Base-by-base conservation (phyloP, 1,140 invertebrate species). In the Bombus ignitus region DNA sequence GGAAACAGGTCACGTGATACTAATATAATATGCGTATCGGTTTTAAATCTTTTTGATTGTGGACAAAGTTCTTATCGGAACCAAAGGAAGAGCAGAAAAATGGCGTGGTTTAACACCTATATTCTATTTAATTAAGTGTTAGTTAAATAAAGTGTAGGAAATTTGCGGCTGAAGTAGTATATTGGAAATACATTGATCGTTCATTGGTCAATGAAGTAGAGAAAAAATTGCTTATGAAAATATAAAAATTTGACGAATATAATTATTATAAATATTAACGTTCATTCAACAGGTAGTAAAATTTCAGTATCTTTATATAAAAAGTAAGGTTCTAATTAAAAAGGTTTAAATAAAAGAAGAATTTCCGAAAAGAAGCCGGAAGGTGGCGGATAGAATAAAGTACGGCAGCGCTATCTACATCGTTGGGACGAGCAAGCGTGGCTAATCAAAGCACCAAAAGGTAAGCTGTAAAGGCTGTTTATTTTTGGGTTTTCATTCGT, bases 371-470 rank as follows among this genome's bases (percentile, higher is more conserved):
- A 82, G 72, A 32, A 47, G 72, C 80, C 75, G 59, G 80, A 75
- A 87, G 76, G 88, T 89, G 87, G 80, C 88, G 81, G 53, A 76
- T 39, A 59, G 39, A n/a, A 32, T 42, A 79, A 81, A 66, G 59
- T 62, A 84, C 79, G 88, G 68, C 80, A 90, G 89, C 90, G 89
- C 90, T 87, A 88, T 62, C 90, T 91, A 88, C 73, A 87, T 68
- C 87, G 70, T 90, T 79, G 81, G 87, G 81, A 88, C 82, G 84
- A 91, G 89, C 89, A 91, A 96, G 96, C 96, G 96, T 96, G 96
- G 96, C 96, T 96, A 96, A 96, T 96, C 96, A 96, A 95, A 96
- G 96, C 94, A 96, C 95, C 94, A 96, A 96, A 95, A 96, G 96
- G 96, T 96, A 96, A 96, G 89, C 92, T 89, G 91, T 92, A 91